Base-by-base conservation (phyloP, 2,888 invertebrate genomes). In the Mesorhabditis belari region DNA sequence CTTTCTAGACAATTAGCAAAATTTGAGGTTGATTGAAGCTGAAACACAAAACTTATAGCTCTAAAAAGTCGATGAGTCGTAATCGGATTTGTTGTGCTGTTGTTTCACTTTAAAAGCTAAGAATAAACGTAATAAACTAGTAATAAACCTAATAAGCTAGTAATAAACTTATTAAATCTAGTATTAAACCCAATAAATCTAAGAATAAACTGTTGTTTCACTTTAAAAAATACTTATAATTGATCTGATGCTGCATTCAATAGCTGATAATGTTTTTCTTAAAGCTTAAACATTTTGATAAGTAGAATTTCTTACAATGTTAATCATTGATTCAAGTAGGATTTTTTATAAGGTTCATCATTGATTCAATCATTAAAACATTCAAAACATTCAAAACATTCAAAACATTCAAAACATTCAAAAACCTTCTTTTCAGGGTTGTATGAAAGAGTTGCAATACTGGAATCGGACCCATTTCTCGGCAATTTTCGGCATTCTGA, bases 391-490 rank as follows among this genome's bases (percentile, higher is more conserved):
- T n/a, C n/a, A n/a, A n/a, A n/a, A n/a, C n/a, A n/a, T n/a, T n/a
- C n/a, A n/a, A n/a, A n/a, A n/a, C n/a, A n/a, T n/a, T n/a, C n/a
- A n/a, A n/a, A n/a, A n/a, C n/a, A n/a, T n/a, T n/a, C n/a, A n/a
- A n/a, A n/a, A n/a, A n/a, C n/a, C n/a, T n/a, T 51, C 21, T 5
- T 60, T 74, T 52, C 65, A 74, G 74, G 74, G 74, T 44, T 74
- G 74, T 51, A 65, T 70, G 49, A 62, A 60, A n/a, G 62, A 67
- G 35, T 27, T 70, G 35, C 66, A 60, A 59, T 61, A 58, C 25
- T 62, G 66, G 35, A 65, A 70, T 27, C 66, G 66, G 50, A 65
- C 70, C 4, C 70, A 73, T 27, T 71, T 64, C 52, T 73, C 73
- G 5, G 65, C 73, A 5, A 64, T 71, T 21, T 63, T 71, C 58